phyloP scores from a whole-genome alignment of 2,113 vertebrate genomes.

The Saguinus imperator region DNA sequence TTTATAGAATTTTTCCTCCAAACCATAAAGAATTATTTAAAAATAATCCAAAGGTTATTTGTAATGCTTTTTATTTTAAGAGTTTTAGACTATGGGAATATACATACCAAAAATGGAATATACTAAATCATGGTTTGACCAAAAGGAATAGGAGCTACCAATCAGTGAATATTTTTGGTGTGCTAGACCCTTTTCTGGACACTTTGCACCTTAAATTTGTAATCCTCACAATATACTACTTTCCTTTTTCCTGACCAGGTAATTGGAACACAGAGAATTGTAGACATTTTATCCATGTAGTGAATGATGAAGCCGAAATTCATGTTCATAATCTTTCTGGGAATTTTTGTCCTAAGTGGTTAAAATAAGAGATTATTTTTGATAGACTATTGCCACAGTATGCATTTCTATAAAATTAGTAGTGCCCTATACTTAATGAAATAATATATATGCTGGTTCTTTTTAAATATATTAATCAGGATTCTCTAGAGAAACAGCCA shows the following conservation, averaged over 20 bases:
- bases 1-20: constrained; percentile 51
- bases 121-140: neutral
- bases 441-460: neutral
- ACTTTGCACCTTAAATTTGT: neutral
- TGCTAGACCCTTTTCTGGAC: neutral
- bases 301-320: neutral
- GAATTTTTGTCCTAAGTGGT: neutral
- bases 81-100: neutral
- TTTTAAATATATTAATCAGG: neutral
- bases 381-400: neutral
- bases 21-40: constrained; percentile 62
- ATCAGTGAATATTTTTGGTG: neutral
- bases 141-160: neutral
- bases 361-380: neutral
- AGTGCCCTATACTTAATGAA: neutral
- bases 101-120: neutral
- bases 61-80: constrained; percentile 57
- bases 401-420: neutral
- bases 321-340: neutral
- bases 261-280: neutral
- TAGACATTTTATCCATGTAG: neutral
- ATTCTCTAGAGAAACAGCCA: neutral
- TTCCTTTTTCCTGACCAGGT: neutral
- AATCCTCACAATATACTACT: neutral
- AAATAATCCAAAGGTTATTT: constrained; percentile 60